phyloP scores from a whole-genome alignment of 1,140 invertebrate species.

The Arion vulgaris region DNA sequence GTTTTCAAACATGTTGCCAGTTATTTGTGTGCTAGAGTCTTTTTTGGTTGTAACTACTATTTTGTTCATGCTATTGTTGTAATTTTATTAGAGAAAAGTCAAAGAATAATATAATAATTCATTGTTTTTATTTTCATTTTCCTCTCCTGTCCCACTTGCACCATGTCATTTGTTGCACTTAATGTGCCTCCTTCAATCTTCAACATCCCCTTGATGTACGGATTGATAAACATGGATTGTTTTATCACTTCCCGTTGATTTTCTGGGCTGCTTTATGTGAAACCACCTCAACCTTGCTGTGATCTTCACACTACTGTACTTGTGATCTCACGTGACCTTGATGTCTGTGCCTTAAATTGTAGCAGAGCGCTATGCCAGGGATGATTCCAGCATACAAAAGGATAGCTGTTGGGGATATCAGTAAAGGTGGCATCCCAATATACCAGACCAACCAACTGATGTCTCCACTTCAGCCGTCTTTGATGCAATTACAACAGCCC shows the following conservation, averaged over 20 bases:
- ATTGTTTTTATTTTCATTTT: background rate
- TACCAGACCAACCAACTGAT: conserved; percentile 87
- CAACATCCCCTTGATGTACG: background rate
- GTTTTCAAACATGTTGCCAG: background rate
- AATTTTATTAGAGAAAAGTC: no score
- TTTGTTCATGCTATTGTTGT: background rate
- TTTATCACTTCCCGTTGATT: background rate
- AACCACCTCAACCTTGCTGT: background rate
- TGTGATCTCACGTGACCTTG: background rate
- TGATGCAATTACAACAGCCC: conserved; percentile 82
- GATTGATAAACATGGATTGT: background rate
- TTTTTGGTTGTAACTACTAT: background rate
- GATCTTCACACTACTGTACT: background rate
- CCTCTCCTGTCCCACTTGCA: background rate
- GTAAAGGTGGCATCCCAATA: conserved; percentile 94
- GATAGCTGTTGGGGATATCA: conserved; percentile 79
- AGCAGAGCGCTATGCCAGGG: conserved; percentile 54
- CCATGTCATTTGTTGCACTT: background rate
- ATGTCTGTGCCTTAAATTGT: background rate
- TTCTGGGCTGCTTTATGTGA: no score
- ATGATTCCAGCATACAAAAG: conserved; percentile 90
- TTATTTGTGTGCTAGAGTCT: background rate
- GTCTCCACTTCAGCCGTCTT: conserved; percentile 87
- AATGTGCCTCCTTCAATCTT: background rate
- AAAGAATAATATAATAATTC: background rate